These are phyloP conservation scores for Lepidostoma basale DNA, from an alignment of 1,140 invertebrate genomes.

Conservation along the genomic window DNA sequence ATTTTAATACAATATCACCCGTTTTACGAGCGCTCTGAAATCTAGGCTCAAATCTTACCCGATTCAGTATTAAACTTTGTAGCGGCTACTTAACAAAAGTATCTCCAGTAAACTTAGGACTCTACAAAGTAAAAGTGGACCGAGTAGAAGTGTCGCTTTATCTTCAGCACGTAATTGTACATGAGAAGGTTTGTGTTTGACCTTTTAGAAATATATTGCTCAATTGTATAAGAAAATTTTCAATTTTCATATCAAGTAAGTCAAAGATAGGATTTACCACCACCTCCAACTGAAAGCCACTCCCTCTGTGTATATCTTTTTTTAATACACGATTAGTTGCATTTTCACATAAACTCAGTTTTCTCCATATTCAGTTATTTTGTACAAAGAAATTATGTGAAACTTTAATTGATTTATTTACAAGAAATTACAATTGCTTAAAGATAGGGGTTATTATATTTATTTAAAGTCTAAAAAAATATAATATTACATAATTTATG, in stretches of 20 bases:
- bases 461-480: no score
- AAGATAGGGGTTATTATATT: no score
- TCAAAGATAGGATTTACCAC: slow-evolving; percentile 18
- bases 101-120: not conserved
- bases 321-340: not conserved
- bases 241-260: not conserved
- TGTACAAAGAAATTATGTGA: no score
- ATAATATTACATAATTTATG: no score
- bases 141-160: not conserved
- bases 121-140: not conserved
- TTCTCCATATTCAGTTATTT: no score
- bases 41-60: not conserved
- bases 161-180: no score
- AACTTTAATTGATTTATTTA: no score
- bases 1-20: not conserved
- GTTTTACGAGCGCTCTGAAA: not conserved
- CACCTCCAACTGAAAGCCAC: slow-evolving; percentile 8
- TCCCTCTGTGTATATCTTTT: slow-evolving; percentile 5
- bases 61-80: slow-evolving; percentile 1
- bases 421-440: no score
- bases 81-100: not conserved
- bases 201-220: not conserved
- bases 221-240: not conserved
- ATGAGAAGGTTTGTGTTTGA: not conserved
- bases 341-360: no score